Percentiles rank a stretch among this genome's conserved stretches.
phyloP scores from a whole-genome alignment of 2,888 invertebrate genomes.

The Calliphora vomitoria region DNA sequence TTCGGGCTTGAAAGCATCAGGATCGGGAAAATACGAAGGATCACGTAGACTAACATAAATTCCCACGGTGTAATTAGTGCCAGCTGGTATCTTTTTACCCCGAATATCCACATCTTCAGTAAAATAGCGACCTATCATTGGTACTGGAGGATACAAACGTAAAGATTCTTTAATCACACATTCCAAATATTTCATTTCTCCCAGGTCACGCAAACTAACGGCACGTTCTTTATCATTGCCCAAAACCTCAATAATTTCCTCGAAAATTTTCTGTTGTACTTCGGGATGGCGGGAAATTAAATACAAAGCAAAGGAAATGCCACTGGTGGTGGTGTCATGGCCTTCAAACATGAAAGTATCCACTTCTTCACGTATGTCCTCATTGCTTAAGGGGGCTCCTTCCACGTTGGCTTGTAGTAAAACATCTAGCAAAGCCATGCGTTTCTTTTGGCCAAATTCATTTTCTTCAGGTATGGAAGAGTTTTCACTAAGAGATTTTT shows the following conservation, averaged over 20 bases:
- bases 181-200: conserved; percentile 85
- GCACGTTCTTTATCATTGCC: conserved; percentile 77
- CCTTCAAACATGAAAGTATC: conserved; percentile 88
- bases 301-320: conserved; percentile 80
- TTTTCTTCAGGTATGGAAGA: conserved; percentile 61
- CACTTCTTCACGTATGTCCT: conserved; percentile 88
- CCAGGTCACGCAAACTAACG: conserved; percentile 77
- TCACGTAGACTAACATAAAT: conserved; percentile 80
- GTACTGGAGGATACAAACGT: conserved; percentile 88
- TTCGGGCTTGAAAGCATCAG: conserved; percentile 81
- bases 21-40: conserved; percentile 80
- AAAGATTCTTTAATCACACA: conserved; percentile 89
- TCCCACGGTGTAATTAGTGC: conserved; percentile 78
- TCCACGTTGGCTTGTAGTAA: conserved; percentile 87
- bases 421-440: conserved; percentile 88
- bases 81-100: conserved; percentile 82
- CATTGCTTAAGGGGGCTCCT: conserved; percentile 86
- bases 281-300: conserved; percentile 80
- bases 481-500: conserved; percentile 57
- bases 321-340: conserved; percentile 82
- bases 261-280: conserved; percentile 78
- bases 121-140: conserved; percentile 86
- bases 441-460: conserved; percentile 86
- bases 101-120: conserved; percentile 86
- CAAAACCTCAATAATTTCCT: conserved; percentile 79